Evolutionary conservation across 2,113 vertebrate species (phyloP), one percentile per base, ranked within the genome.

Genomic region (Piliocolobus tephrosceles): DNA sequence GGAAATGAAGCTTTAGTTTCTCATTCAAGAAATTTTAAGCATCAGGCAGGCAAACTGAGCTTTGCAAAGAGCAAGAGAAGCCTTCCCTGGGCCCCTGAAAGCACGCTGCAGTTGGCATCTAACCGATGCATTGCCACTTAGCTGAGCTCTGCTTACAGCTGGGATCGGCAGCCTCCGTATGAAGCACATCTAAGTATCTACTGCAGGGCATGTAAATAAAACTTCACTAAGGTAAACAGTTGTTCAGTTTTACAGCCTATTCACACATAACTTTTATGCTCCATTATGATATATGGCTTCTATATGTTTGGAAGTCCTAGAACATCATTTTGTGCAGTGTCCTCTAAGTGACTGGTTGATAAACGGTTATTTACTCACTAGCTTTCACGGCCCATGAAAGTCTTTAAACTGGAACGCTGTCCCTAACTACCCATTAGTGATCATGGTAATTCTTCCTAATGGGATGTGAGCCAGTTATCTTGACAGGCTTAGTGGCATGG

Each of bases 371-470:
- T 96, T 96, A 92, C 96, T 96, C 84, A 80, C 84, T 64, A 61
- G 85, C 30, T 95, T 96, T 94, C 97, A 96, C 0, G 0, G 95
- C 81, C 72, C 96, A 88, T 88, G 95, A 97, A 96, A 94, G 68
- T 35, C 93, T 92, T 82, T 95, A 90, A 90, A 90, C 76, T 52
- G 80, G 87, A 97, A 93, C 1, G 6, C 58, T 68, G n/a, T 79
- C 95, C 93, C 96, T 97, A 96, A 96, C 97, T 92, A 88, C 96
- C 96, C 94, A 35, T 88, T 92, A 92, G 95, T 43, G 79, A 91
- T 85, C 76, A 57, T 64, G 95, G 89, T 92, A 75, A 95, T 95
- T 97, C 95, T 75, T 95, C 84, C 87, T 93, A 88, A 73, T 0
- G 7, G 61, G 40, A 79, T 16, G 17, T 10, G 43, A 91, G 91